Conservation (phyloP, 2,888 invertebrate genomes). For the Microchrysa polita region DNA sequence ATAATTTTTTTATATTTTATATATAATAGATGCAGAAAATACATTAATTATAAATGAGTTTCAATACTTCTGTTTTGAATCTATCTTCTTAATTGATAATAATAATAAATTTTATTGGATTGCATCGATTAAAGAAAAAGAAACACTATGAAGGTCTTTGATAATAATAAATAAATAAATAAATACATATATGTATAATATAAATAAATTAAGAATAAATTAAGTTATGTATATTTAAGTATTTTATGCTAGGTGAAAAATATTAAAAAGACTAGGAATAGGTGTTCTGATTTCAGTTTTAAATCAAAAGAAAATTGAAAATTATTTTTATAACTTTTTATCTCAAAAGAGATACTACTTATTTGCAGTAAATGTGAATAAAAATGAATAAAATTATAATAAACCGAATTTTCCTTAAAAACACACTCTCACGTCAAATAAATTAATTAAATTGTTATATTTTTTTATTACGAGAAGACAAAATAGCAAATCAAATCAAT, state of each 20-base stretch:
- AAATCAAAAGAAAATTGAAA: conserved; percentile 41
- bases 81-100: conserved; percentile 5
- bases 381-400: conserved; percentile 32
- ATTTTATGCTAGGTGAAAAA: conserved; percentile 21
- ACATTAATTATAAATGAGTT: conserved; percentile 41
- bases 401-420: conserved; percentile 12
- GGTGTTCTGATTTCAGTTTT: neutral
- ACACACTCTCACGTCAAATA: conserved; percentile 9
- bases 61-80: conserved; percentile 11
- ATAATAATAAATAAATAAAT: conserved; percentile 29
- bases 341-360: too few species aligned
- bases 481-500: neutral
- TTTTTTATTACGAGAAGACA: neutral
- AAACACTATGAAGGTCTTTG: conserved; percentile 29
- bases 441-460: neutral
- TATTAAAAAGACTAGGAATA: neutral
- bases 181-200: conserved; percentile 18
- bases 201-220: conserved; percentile 37
- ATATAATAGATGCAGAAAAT: conserved; percentile 41
- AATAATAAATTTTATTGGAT: conserved; percentile 14
- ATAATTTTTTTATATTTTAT: conserved; percentile 37
- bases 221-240: neutral
- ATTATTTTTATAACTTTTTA: neutral
- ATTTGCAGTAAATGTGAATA: too few species aligned
- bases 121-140: conserved; percentile 30